phyloP scores from a whole-genome alignment of 2,113 vertebrate genomes.

The Machaerirhynchus nigripectus region DNA sequence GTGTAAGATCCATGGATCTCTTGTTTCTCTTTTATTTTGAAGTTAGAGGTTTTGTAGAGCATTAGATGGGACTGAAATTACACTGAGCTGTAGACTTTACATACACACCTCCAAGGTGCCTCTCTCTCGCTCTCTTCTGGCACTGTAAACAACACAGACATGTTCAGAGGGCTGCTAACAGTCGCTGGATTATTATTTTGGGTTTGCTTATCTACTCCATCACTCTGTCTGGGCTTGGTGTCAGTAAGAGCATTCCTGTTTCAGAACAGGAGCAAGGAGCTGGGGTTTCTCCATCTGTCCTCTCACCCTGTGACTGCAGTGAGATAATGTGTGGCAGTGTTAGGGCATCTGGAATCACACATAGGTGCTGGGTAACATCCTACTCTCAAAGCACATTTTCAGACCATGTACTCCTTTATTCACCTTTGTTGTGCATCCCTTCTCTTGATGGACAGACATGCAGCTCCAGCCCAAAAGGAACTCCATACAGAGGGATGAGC shows the following conservation, averaged over 20 bases:
- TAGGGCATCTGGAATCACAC: neutral
- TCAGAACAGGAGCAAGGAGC: neutral
- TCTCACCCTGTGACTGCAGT: neutral
- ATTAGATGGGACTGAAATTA: neutral
- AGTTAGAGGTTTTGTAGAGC: neutral
- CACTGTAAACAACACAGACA: neutral
- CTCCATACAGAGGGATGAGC: neutral
- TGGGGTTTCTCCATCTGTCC: neutral
- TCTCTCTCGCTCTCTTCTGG: neutral
- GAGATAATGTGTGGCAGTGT: neutral
- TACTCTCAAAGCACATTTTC: neutral
- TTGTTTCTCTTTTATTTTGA: neutral
- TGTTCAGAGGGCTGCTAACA: neutral
- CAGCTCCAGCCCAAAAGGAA: neutral
- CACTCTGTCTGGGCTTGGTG: neutral
- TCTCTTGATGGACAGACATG: fast-evolving
- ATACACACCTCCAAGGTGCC: neutral
- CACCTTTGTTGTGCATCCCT: neutral
- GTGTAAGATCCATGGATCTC: neutral
- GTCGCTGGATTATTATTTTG: neutral
- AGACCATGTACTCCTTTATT: neutral
- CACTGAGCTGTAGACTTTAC: neutral
- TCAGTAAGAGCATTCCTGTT: neutral
- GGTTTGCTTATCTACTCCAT: neutral
- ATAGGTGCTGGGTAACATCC: neutral